Evolutionary conservation across 2,113 vertebrate genomes (phyloP).

Genomic region (Odocoileus hemionus): DNA sequence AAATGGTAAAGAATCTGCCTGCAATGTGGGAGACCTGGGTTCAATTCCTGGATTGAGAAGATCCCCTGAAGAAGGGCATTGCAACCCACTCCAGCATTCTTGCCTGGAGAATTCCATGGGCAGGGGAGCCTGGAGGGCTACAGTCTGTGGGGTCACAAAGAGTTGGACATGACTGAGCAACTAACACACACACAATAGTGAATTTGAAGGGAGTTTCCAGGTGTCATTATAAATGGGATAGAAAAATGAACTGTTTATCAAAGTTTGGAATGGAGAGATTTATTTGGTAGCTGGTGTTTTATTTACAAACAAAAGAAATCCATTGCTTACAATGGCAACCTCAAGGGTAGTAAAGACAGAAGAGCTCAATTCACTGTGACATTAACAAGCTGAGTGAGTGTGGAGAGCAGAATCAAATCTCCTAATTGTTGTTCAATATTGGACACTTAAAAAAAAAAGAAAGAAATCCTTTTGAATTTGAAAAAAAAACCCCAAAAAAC

Average conservation of each 20-base stretch:
- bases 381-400: not conserved
- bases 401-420: not conserved
- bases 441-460: not conserved
- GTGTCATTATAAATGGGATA: not conserved
- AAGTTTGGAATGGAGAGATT: not conserved
- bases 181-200: not conserved
- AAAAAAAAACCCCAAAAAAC: not conserved
- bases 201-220: not conserved
- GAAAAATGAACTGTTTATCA: not conserved
- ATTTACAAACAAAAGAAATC: not conserved
- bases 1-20: not conserved
- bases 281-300: not conserved
- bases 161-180: not conserved
- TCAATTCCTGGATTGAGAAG: not conserved
- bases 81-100: not conserved
- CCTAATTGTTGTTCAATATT: not conserved
- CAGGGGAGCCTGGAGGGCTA: not conserved
- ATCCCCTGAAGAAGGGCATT: not conserved
- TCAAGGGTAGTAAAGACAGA: not conserved
- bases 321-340: not conserved
- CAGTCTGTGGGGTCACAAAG: not conserved
- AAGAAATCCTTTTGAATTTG: not conserved
- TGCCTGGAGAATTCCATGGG: not conserved
- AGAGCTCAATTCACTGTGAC: not conserved
- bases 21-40: not conserved